A percentile compares a stretch with the other conserved stretches of the same genome.
Conservation (phyloP, 2,888 invertebrate genomes). For the Tubulanus polymorphus region DNA sequence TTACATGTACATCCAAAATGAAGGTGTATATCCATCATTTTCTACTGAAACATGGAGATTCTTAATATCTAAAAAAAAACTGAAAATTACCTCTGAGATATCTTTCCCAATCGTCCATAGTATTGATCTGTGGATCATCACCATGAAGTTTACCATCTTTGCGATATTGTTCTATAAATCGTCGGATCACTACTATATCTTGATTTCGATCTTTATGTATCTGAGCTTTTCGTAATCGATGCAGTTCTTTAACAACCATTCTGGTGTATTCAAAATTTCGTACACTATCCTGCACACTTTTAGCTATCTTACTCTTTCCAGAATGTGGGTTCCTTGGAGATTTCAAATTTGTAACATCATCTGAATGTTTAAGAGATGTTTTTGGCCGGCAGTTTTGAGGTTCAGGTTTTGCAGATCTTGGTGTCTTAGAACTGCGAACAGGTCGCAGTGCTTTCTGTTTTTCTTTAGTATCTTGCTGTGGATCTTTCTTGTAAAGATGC, state of each 20-base stretch:
- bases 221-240: constrained; percentile 35
- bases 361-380: not conserved
- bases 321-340: not conserved
- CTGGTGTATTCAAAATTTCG: constrained; percentile 29
- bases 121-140: not conserved
- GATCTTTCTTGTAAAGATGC: not conserved
- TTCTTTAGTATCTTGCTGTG: not conserved
- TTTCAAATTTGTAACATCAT: too few relatives aligned
- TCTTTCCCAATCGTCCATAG: not conserved
- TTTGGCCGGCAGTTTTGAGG: constrained; percentile 2
- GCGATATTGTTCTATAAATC: not conserved
- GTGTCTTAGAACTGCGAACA: too few relatives aligned
- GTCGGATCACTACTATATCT: constrained; percentile 31
- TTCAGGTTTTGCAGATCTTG: not conserved
- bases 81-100: not conserved
- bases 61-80: too few relatives aligned
- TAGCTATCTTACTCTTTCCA: not conserved
- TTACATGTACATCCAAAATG: too few relatives aligned
- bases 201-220: constrained; percentile 33
- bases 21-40: too few relatives aligned
- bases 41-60: too few relatives aligned
- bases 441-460: too few relatives aligned
- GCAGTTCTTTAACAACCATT: constrained; percentile 27
- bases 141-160: not conserved
- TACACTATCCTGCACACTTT: constrained; percentile 31